Evolutionary conservation across 2,113 vertebrate genomes (phyloP), one percentile per base, ranked within the genome.

Genomic region (Bambusicola thoracicus): DNA sequence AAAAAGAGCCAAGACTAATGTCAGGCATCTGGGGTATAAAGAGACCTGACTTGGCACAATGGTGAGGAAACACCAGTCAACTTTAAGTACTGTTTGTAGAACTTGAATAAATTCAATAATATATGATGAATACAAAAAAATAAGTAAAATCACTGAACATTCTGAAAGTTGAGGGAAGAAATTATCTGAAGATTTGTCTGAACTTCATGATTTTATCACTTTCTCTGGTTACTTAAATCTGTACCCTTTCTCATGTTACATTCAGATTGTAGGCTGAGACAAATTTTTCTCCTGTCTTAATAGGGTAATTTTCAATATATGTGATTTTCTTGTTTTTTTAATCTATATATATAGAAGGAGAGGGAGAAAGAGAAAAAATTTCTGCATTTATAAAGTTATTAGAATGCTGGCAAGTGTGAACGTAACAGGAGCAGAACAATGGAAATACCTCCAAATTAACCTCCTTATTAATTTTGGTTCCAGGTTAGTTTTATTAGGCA

Each of bases 1-100:
- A 2, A 76, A 69, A 38, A 66, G 22, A 16, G 1, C 10, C 19
- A 72, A 67, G 36, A 13, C 29, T 24, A 11, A 11, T 8, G 6
- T 51, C 38, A 61, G 29, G 12, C 24, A 1, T 22, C 14, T 3
- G 2, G 40, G 4, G 6, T 48, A 13, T 29, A 40, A 0, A 3
- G 21, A 73, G 29, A 83, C 1, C 4, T 69, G 20, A 4, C 34
- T 55, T 36, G 36, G 20, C 30, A 30, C 22, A 62, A 5, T 25
- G 16, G 7, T 21, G 46, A 38, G 29, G 14, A 78, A 78, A 65
- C 12, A 6, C 18, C 29, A 38, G 19, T 73, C 69, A 68, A n/a
- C 6, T 14, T 12, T 12, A 65, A 36, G 30, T 12, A 10, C 22
- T 34, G 13, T 56, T 56, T 63, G 21, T 24, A 74, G 21, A 76